Evolutionary conservation across 1,140 invertebrate species (phyloP).

Genomic region (Rhizoglyphus robini): DNA sequence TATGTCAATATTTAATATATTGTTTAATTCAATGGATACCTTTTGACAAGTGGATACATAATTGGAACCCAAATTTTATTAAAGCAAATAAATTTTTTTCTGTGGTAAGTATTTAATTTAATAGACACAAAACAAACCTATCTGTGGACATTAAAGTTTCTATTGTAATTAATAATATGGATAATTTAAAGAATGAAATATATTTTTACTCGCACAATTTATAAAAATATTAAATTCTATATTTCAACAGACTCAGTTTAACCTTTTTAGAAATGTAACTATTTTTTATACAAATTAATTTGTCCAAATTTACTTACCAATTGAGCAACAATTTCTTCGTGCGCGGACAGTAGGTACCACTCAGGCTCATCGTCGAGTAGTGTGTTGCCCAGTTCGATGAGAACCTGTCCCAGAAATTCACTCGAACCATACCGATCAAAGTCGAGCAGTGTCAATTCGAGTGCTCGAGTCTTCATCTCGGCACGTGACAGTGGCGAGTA

Average conservation of each 20-base stretch:
- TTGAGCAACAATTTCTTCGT: constrained; percentile 51
- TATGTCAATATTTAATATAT: background rate
- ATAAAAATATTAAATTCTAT: background rate
- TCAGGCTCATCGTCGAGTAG: constrained; percentile 78
- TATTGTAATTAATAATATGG: background rate
- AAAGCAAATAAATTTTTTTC: no score
- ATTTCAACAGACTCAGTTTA: no score
- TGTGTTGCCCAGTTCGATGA: constrained; percentile 66
- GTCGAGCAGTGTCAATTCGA: constrained; percentile 96
- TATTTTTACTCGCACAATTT: no score
- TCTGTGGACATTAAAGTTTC: no score
- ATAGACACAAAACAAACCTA: no score
- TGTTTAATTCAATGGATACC: no score
- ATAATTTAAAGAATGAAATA: background rate
- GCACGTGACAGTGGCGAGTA: constrained; percentile 70
- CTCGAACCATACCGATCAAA: constrained; percentile 81
- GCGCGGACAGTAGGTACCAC: constrained; percentile 75
- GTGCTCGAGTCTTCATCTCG: constrained; percentile 64
- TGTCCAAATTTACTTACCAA: constrained; percentile 29
- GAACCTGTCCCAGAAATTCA: constrained; percentile 85
- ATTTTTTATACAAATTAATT: no score
- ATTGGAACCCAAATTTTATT: no score
- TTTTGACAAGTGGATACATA: no score
- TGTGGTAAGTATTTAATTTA: no score
- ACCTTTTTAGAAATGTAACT: background rate